Conservation (phyloP, 2,113 vertebrate species). For the Furnarius figulus region DNA sequence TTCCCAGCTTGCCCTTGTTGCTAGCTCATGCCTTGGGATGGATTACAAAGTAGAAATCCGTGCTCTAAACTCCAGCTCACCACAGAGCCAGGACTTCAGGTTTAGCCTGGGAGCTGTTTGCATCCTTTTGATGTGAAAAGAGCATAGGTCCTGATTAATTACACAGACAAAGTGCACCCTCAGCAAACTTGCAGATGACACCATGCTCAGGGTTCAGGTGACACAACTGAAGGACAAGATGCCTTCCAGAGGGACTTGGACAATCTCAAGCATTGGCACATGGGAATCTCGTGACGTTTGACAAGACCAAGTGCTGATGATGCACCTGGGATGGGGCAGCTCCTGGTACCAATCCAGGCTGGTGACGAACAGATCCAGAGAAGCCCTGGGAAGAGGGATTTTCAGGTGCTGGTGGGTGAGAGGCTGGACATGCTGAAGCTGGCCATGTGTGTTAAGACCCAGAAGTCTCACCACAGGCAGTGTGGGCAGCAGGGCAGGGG, state of each 20-base stretch:
- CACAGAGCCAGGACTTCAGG: background rate
- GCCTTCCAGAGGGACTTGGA: background rate
- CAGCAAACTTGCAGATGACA: background rate
- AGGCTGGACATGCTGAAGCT: background rate
- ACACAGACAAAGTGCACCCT: background rate
- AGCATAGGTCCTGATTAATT: background rate
- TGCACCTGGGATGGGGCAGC: background rate
- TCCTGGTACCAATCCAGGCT: too few relatives aligned
- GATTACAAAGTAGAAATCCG: background rate
- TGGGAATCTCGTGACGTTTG: background rate
- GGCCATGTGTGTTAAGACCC: background rate
- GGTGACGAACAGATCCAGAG: background rate
- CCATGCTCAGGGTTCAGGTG: background rate
- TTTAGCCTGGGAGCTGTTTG: background rate
- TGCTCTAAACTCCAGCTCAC: background rate
- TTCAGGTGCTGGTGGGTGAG: background rate
- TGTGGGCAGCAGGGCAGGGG: background rate
- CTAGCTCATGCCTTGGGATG: background rate
- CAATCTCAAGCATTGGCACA: rapidly evolving
- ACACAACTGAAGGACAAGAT: background rate
- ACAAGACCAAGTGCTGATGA: too few relatives aligned
- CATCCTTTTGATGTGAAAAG: background rate
- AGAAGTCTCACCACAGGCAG: background rate
- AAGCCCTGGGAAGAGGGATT: background rate
- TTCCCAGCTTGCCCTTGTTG: background rate